Conservation (phyloP, 2,888 invertebrate genomes). For the Pachymerium ferrugineum region DNA sequence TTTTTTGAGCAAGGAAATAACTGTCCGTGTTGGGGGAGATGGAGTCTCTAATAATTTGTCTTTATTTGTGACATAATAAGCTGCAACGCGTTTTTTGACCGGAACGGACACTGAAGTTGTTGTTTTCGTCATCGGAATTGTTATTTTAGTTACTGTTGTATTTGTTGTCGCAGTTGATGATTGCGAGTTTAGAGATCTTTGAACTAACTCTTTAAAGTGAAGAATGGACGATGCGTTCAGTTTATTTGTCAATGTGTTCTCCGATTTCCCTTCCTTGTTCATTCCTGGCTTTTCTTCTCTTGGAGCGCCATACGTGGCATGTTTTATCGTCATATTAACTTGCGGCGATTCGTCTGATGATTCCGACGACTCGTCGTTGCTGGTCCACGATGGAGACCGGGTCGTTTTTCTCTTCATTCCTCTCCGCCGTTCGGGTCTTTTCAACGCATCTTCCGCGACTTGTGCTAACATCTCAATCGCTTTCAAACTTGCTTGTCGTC, state of each 20-base stretch:
- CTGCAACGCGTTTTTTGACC: neutral
- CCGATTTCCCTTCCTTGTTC: neutral
- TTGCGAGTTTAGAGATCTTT: neutral
- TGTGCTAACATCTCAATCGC: neutral
- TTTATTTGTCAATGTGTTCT: neutral
- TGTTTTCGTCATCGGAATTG: neutral
- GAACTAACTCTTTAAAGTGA: neutral
- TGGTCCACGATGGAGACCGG: neutral
- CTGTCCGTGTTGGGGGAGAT: neutral
- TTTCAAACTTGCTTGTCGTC: neutral
- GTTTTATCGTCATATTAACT: neutral
- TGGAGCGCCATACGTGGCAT: no score
- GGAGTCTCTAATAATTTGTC: neutral
- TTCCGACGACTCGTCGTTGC: neutral
- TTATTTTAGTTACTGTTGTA: neutral
- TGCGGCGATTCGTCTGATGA: neutral
- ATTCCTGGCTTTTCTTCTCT: neutral
- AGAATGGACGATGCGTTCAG: neutral
- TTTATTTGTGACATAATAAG: neutral
- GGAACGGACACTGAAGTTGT: neutral
- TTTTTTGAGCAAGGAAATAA: neutral
- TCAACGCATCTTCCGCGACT: neutral
- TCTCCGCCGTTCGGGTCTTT: no score
- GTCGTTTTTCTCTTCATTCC: neutral
- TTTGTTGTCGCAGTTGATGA: neutral